phyloP scores from a whole-genome alignment of 1,140 invertebrate genomes.

The Philotrypesis tridentata region DNA sequence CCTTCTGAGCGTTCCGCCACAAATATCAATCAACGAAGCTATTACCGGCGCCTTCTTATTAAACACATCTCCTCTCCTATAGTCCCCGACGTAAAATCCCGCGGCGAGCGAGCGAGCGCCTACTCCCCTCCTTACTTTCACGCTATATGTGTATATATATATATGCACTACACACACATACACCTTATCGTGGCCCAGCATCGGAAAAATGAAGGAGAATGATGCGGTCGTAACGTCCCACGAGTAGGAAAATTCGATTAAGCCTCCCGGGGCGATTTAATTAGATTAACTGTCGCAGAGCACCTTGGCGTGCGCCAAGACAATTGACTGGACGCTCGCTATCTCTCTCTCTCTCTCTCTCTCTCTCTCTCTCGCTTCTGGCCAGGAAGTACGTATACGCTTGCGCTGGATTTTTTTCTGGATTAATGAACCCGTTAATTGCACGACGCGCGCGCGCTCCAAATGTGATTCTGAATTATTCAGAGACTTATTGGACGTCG shows the following conservation, averaged over 20 bases:
- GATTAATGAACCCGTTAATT: neutral
- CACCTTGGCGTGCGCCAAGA: neutral
- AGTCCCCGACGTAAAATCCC: neutral
- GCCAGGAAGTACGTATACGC: neutral
- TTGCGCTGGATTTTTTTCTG: neutral
- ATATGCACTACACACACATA: neutral
- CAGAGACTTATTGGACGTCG: neutral
- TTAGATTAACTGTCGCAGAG: conserved; percentile 16
- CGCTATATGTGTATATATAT: neutral
- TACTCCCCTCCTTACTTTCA: too few species aligned
- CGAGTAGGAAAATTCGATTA: conserved; percentile 30
- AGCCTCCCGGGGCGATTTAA: conserved; percentile 25
- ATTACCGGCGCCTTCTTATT: neutral
- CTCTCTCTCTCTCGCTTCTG: too few species aligned
- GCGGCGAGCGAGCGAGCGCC: too few species aligned
- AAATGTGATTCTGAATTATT: neutral
- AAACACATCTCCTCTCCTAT: too few species aligned
- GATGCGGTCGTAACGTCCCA: neutral
- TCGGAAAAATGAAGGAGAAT: conserved; percentile 17
- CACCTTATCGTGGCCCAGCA: too few species aligned
- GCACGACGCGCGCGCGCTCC: too few species aligned
- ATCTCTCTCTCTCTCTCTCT: too few species aligned
- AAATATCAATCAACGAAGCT: conserved; percentile 3
- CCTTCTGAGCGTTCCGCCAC: neutral
- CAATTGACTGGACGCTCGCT: neutral